Conservation (phyloP, 2,888 invertebrate genomes). For the Lamproptera curius region DNA sequence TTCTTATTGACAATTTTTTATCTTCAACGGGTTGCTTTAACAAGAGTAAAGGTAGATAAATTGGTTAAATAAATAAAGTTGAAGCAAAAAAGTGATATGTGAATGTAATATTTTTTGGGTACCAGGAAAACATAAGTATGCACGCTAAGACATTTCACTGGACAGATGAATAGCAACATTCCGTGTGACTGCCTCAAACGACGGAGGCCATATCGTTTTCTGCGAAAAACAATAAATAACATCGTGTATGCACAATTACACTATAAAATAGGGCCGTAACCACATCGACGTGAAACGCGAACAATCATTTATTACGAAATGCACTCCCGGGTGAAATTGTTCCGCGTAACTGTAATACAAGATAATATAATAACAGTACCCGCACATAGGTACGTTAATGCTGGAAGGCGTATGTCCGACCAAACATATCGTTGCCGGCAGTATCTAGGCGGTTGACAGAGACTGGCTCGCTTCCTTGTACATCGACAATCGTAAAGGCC, state of each 20-base stretch:
- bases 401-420: slow-evolving; percentile 62
- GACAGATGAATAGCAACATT: no score
- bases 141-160: no score
- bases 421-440: slow-evolving; percentile 54
- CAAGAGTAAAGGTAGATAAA: no score
- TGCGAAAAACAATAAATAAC: slow-evolving; percentile 18
- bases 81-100: no score
- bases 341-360: slow-evolving; percentile 29
- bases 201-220: slow-evolving; percentile 5
- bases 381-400: slow-evolving; percentile 52
- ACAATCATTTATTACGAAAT: slow-evolving; percentile 29
- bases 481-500: slow-evolving; percentile 10
- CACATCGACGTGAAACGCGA: slow-evolving; percentile 19
- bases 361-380: slow-evolving; percentile 51
- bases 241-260: slow-evolving; percentile 18
- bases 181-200: no score
- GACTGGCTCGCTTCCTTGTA: slow-evolving; percentile 1
- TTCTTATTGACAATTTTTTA: no score
- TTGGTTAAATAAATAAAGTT: no score
- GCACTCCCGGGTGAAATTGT: slow-evolving; percentile 26
- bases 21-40: no score
- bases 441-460: slow-evolving; percentile 39
- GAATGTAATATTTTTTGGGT: no score
- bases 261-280: slow-evolving; percentile 20
- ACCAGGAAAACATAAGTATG: no score